Evolutionary conservation across 2,797 vertebrate genomes (phyloP), one percentile per base, ranked within the genome.

Genomic region (Platyrinchus mystaceus): DNA sequence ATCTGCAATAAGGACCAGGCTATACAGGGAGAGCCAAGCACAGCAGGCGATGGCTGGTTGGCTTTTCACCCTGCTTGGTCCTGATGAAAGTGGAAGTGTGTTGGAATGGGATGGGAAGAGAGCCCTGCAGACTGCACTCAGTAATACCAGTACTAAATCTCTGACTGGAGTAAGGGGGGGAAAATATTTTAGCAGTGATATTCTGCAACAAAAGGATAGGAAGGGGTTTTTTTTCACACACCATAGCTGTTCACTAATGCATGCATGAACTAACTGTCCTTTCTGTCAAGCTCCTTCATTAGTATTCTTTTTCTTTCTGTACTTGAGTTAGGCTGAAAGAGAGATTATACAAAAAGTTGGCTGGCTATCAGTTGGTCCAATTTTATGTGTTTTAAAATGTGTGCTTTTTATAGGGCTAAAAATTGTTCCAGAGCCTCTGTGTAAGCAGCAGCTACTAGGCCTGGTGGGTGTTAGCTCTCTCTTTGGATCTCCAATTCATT

Each of bases 231-330:
- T 94, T 96, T 95, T 94, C 93, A 90, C 91, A 95, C 92, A 76
- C 82, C 83, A 62, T 93, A 92, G 90, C 91, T 82, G 89, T 89
- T 97, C 96, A 91, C 94, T 97, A 93, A 95, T 94, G 83, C 93
- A 91, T 95, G 95, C 93, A 82, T 95, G 95, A 97, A 94, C 89
- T 93, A 94, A 93, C 94, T 90, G 92, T 96, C 94, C 94, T 95
- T 96, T 94, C 94, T 89, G 89, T 96, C 96, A 93, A 94, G 81
- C 4, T 32, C 82, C 89, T 94, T 97, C 94, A 96, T 96, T 94
- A 96, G 87, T 94, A 95, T 96, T 91, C 95, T 92, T 97, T 93
- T 95, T 95, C 92, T 86, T 89, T 76, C 92, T 90, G 76, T 90
- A 49, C 79, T 73, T 83, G 88, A 92, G 68, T 96, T 92, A 90